Conservation (phyloP, 2,888 invertebrate genomes). For the Rhamnusium bicolor region DNA sequence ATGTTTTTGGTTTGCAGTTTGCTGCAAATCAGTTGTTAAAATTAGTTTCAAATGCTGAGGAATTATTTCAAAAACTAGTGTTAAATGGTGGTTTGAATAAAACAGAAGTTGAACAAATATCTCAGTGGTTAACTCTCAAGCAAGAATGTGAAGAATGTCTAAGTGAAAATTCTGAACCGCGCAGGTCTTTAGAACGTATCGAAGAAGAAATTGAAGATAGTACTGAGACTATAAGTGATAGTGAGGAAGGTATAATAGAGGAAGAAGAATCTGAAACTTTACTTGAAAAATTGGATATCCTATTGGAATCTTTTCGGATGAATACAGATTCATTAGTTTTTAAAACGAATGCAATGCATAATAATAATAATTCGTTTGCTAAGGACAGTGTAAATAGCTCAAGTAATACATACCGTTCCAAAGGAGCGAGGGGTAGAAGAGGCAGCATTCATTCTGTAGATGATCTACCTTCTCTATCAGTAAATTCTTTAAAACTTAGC, state of each 20-base stretch:
- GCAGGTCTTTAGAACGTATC: constrained; percentile 73
- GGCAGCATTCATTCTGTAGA: constrained; percentile 69
- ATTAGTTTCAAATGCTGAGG: constrained; percentile 87
- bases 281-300: constrained; percentile 80
- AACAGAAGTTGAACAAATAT: constrained; percentile 82
- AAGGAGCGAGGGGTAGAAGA: constrained; percentile 66
- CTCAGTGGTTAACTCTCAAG: constrained; percentile 88
- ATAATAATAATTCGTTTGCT: constrained; percentile 47
- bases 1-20: constrained; percentile 84
- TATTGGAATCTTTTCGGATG: constrained; percentile 81
- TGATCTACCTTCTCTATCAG: constrained; percentile 58
- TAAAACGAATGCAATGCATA: constrained; percentile 63
- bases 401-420: constrained; percentile 63
- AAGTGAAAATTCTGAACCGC: constrained; percentile 73
- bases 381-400: constrained; percentile 64
- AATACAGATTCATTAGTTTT: constrained; percentile 81
- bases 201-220: constrained; percentile 71
- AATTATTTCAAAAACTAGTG: constrained; percentile 84
- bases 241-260: constrained; percentile 70
- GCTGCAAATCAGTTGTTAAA: constrained; percentile 88
- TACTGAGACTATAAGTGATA: constrained; percentile 56
- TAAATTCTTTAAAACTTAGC: constrained; percentile 55
- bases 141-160: constrained; percentile 91
- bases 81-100: constrained; percentile 81
- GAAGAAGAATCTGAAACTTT: constrained; percentile 78